phyloP scores from a whole-genome alignment of 2,888 invertebrate species.

The Osedax fenrisi region DNA sequence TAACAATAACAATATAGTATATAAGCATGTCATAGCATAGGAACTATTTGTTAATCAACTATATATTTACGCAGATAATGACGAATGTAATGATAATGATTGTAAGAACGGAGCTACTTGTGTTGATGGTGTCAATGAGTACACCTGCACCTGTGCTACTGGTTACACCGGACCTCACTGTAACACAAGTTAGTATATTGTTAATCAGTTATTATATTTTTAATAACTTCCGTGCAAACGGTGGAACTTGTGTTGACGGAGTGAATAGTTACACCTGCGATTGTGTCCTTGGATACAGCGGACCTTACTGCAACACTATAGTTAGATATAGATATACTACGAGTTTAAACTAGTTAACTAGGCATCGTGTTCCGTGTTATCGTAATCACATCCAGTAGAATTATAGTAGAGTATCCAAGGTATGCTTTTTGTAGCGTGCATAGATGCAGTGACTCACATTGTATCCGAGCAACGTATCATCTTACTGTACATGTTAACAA shows the following conservation, averaged over 20 bases:
- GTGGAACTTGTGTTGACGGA: not conserved
- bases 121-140: not conserved
- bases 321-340: too few relatives aligned
- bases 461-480: too few relatives aligned
- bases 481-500: too few relatives aligned
- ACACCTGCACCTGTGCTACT: slow-evolving; percentile 6
- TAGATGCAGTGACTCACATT: too few relatives aligned
- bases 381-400: too few relatives aligned
- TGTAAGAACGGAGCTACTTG: slow-evolving; percentile 19
- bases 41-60: not conserved
- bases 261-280: not conserved
- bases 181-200: not conserved
- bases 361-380: too few relatives aligned
- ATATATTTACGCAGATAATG: slow-evolving; percentile 8
- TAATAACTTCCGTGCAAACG: not conserved
- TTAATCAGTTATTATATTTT: not conserved
- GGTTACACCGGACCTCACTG: not conserved
- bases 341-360: too few relatives aligned
- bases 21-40: too few relatives aligned
- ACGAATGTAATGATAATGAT: slow-evolving; percentile 17
- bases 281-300: not conserved
- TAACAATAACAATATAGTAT: too few relatives aligned
- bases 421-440: too few relatives aligned
- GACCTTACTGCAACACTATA: slow-evolving; percentile 9
- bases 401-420: too few relatives aligned